phyloP scores from a whole-genome alignment of 2,797 vertebrate genomes.

The Schizopygopsis pylzovi region DNA sequence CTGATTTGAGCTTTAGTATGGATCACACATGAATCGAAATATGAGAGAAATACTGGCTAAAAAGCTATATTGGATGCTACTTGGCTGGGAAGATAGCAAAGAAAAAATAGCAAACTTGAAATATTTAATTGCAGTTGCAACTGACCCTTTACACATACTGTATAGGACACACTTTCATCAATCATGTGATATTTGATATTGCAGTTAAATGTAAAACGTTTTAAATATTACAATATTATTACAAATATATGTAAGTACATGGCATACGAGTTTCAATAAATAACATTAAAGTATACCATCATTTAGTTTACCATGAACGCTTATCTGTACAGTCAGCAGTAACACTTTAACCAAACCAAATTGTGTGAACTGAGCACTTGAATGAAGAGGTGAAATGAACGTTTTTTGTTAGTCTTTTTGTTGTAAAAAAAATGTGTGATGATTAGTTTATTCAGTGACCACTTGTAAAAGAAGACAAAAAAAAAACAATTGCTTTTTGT shows the following conservation, averaged over 20 bases:
- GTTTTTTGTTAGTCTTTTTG: no score
- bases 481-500: neutral
- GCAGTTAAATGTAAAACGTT: no score
- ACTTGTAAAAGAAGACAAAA: neutral
- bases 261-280: neutral
- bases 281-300: neutral
- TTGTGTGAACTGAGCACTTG: no score
- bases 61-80: conserved; percentile 53
- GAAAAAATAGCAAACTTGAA: conserved; percentile 22
- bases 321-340: no score
- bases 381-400: no score
- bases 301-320: neutral
- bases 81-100: neutral
- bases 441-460: no score
- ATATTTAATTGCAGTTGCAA: neutral
- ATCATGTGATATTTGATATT: no score
- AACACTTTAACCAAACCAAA: no score
- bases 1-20: conserved; percentile 57
- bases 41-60: conserved; percentile 48
- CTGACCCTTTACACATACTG: neutral
- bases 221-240: neutral
- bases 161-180: neutral
- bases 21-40: conserved; percentile 54
- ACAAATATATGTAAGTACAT: neutral
- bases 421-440: no score